A percentile compares a stretch with the other conserved stretches of the same genome.
Conservation (phyloP, 1,140 invertebrate genomes). For the Pogonus chalceus region DNA sequence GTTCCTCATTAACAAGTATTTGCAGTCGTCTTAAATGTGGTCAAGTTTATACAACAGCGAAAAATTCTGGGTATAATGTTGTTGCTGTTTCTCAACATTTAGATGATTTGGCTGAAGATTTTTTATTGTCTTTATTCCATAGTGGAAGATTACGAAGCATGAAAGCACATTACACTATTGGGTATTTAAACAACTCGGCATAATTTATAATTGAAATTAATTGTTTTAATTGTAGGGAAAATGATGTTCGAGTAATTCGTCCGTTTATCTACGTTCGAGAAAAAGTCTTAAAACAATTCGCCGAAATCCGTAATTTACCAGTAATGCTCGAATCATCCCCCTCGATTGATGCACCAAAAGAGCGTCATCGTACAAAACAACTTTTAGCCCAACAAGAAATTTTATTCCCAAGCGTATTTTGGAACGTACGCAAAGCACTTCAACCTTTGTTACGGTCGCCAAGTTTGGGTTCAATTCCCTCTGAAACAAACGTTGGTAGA, state of each 20-base stretch:
- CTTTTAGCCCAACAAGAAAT: slow-evolving; percentile 64
- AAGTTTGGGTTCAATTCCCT: neutral
- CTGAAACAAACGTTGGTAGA: neutral
- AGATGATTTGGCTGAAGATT: slow-evolving; percentile 75
- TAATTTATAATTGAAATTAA: slow-evolving; percentile 8
- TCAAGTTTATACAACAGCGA: slow-evolving; percentile 63
- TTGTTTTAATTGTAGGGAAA: slow-evolving; percentile 47
- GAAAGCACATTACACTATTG: slow-evolving; percentile 71
- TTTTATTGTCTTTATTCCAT: slow-evolving; percentile 73
- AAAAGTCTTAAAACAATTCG: slow-evolving; percentile 58
- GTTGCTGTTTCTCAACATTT: slow-evolving; percentile 78
- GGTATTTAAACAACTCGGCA: slow-evolving; percentile 32
- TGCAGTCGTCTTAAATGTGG: slow-evolving; percentile 60
- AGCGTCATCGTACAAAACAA: slow-evolving; percentile 57
- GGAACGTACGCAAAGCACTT: slow-evolving; percentile 55
- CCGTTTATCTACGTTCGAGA: slow-evolving; percentile 82
- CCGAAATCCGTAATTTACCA: slow-evolving; percentile 54
- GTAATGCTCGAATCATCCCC: slow-evolving; percentile 48
- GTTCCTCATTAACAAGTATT: slow-evolving; percentile 47
- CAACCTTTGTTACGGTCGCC: slow-evolving; percentile 51
- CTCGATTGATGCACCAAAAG: slow-evolving; percentile 37
- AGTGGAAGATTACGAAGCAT: slow-evolving; percentile 67
- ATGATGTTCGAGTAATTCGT: slow-evolving; percentile 71
- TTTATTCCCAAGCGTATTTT: slow-evolving; percentile 59
- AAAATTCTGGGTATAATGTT: slow-evolving; percentile 71